A percentile compares a stretch with the other conserved stretches of the same genome.
Conservation (phyloP, 1,140 invertebrate species). For the Drosophila obscura region DNA sequence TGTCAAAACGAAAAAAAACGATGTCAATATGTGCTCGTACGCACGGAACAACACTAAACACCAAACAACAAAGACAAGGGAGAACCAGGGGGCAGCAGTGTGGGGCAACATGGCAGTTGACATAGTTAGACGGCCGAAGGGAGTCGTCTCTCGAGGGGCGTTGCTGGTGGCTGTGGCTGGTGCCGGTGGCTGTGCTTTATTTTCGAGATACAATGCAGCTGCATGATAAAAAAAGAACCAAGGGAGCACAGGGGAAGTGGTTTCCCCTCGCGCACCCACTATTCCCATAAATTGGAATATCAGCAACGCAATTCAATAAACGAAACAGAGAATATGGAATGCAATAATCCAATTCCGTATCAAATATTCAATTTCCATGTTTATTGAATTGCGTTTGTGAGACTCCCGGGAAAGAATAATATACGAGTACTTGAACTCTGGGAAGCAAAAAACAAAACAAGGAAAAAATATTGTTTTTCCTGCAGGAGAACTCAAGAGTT, state of each 20-base stretch:
- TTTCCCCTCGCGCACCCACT: not conserved
- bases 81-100: not conserved
- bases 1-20: conserved; percentile 70
- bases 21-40: conserved; percentile 65
- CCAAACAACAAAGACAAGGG: conserved; percentile 21
- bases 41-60: conserved; percentile 23
- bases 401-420: too few relatives aligned
- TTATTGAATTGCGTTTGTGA: too few relatives aligned
- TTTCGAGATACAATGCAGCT: conserved; percentile 49
- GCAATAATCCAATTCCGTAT: too few relatives aligned
- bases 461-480: too few relatives aligned
- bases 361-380: too few relatives aligned
- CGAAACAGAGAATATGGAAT: too few relatives aligned
- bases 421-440: too few relatives aligned
- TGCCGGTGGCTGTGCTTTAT: conserved; percentile 11
- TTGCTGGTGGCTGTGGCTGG: conserved; percentile 7
- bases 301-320: too few relatives aligned
- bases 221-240: conserved; percentile 26
- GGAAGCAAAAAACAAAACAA: too few relatives aligned
- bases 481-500: too few relatives aligned
- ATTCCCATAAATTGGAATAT: too few relatives aligned
- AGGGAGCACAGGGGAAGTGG: conserved; percentile 18
- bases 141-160: conserved; percentile 4
- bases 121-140: conserved; percentile 51
- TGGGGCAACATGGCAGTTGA: conserved; percentile 44